Base-by-base conservation (phyloP, 2,113 vertebrate species). In the Oceanites oceanicus region DNA sequence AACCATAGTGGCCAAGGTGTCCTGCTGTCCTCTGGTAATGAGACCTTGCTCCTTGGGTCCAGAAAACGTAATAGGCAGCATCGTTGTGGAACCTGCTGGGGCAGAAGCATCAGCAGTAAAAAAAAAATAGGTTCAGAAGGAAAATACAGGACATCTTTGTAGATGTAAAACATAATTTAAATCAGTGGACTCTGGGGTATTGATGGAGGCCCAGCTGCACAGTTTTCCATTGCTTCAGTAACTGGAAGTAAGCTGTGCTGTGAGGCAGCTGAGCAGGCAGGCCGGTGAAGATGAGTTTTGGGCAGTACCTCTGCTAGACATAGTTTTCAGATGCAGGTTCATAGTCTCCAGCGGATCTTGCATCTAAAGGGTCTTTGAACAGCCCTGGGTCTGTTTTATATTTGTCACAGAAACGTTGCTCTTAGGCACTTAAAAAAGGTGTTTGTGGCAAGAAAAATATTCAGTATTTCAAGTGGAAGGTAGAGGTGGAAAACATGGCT, bases 211-310 rank as follows among this genome's bases (percentile, higher is more conserved):
- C 94, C 0, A 2, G 26, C 36, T 82, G 34, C 36, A 20, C 9
- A 2, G 70, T 29, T 92, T 92, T 89, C 87, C 83, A 36, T 58
- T 85, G 65, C n/a, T 94, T 95, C 67, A 93, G 58, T 91, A 67
- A 62, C 86, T 88, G 21, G 26, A 84, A 53, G 49, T 72, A 71
- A 77, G 52, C 22, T 71, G 32, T 68, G 88, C 81, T 94, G 59
- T 88, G 83, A 74, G 82, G 34, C 23, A 26, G 42, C 52, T 5
- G 3, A 40, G 65, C n/a, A 66, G 84, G 65, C n/a, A 66, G 84
- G 44, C 44, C 6, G 21, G 76, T 90, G 66, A 90, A 81, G 83
- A 14, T 58, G 58, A 23, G 45, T 30, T 81, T 92, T 4, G 12
- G 56, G 65, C 62, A 87, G 63, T 82, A 20, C 22, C 25, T 22